These are phyloP conservation scores for Garrulus glandarius DNA, from an alignment of 2,797 vertebrate genomes.

Conservation along the genomic window DNA sequence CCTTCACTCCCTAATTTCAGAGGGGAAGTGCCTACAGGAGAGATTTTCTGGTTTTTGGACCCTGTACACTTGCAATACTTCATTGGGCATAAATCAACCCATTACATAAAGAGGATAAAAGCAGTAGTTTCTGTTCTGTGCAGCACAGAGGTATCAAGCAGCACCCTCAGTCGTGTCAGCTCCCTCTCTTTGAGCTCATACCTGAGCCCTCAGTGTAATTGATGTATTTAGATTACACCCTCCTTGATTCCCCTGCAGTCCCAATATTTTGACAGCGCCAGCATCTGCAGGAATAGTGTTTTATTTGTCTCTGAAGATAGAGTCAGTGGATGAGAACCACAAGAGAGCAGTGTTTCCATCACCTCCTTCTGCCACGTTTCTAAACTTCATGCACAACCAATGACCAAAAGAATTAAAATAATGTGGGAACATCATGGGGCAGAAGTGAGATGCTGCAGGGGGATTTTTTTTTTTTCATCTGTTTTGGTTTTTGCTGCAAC, in stretches of 20 bases:
- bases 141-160: background rate
- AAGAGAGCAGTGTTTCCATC: background rate
- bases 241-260: background rate
- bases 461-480: background rate
- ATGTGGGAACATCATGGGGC: fast-evolving
- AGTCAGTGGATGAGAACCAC: background rate
- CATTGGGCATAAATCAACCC: background rate
- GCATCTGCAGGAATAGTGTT: background rate
- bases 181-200: background rate
- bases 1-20: background rate
- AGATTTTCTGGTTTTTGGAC: background rate
- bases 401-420: background rate
- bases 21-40: background rate
- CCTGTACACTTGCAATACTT: background rate
- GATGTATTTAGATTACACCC: background rate
- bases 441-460: background rate
- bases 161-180: background rate
- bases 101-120: background rate
- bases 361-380: background rate
- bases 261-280: background rate
- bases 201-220: background rate
- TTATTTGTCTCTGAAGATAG: background rate
- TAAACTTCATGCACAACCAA: background rate
- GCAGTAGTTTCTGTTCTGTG: background rate
- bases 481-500: background rate